phyloP scores from a whole-genome alignment of 1,140 invertebrate genomes.

The Pissodes strobi region DNA sequence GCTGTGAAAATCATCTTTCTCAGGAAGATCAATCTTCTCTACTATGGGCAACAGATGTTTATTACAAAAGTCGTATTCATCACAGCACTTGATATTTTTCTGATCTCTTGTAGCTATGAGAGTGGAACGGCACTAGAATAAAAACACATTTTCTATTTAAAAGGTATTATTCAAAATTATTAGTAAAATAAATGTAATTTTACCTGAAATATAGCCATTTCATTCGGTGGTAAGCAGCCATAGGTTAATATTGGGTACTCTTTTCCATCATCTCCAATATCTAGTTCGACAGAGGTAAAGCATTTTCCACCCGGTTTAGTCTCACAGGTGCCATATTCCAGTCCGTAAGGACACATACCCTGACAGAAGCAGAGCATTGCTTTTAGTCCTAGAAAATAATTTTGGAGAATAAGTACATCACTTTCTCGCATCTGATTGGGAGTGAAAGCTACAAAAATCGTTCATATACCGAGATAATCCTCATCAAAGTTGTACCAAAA shows the following conservation, averaged over 20 bases:
- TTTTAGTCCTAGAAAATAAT: constrained; percentile 4
- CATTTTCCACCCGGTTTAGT: constrained; percentile 79
- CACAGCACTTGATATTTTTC: constrained; percentile 85
- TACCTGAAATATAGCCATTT: constrained; percentile 72
- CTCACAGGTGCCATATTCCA: constrained; percentile 73
- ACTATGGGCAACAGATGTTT: constrained; percentile 72
- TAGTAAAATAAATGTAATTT: constrained; percentile 26
- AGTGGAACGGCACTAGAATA: constrained; percentile 80
- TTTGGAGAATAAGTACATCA: too few species aligned
- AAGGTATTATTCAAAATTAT: too few species aligned
- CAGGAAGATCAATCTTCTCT: constrained; percentile 60
- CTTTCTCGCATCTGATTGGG: too few species aligned
- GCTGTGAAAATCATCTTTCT: constrained; percentile 54
- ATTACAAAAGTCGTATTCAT: constrained; percentile 79
- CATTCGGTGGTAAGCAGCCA: constrained; percentile 85
- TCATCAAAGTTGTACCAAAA: too few species aligned
- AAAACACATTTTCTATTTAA: constrained; percentile 20
- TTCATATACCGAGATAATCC: too few species aligned
- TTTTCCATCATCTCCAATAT: constrained; percentile 67
- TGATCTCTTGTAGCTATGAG: constrained; percentile 75
- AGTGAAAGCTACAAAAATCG: too few species aligned
- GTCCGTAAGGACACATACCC: constrained; percentile 72
- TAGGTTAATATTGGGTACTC: constrained; percentile 71
- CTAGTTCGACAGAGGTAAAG: constrained; percentile 79
- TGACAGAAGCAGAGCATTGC: constrained; percentile 70